These are phyloP conservation scores for Neotoma lepida DNA, from an alignment of 2,113 vertebrate genomes.

Conservation along the genomic window DNA sequence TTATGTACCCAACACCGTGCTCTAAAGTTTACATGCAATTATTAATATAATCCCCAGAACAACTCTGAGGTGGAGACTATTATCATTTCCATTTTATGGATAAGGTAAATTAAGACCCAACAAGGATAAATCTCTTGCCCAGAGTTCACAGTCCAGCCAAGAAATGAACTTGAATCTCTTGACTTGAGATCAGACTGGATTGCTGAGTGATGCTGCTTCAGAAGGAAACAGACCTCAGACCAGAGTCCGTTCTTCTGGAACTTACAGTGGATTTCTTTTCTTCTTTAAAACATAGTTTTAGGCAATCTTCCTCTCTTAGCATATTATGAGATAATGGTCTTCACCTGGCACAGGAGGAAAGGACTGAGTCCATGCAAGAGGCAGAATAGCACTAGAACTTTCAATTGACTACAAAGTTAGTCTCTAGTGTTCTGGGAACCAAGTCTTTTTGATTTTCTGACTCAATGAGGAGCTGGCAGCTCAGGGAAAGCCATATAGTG, in stretches of 20 bases:
- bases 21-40: background rate
- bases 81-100: slow-evolving; percentile 7
- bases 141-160: background rate
- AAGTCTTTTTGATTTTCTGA: background rate
- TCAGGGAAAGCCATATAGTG: background rate
- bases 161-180: background rate
- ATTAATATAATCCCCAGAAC: background rate
- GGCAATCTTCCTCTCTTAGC: background rate
- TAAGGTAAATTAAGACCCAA: background rate
- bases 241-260: background rate
- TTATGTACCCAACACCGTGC: background rate
- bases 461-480: background rate
- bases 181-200: background rate
- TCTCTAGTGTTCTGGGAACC: background rate
- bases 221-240: background rate
- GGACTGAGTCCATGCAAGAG: background rate
- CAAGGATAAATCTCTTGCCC: background rate
- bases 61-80: background rate
- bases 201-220: background rate
- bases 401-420: background rate
- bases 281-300: background rate
- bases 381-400: background rate
- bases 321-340: background rate
- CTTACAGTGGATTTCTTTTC: background rate
- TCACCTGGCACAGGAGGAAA: background rate